Evolutionary conservation across 2,888 invertebrate genomes (phyloP), one percentile per base, ranked within the genome.

Genomic region (Eilema caniola): DNA sequence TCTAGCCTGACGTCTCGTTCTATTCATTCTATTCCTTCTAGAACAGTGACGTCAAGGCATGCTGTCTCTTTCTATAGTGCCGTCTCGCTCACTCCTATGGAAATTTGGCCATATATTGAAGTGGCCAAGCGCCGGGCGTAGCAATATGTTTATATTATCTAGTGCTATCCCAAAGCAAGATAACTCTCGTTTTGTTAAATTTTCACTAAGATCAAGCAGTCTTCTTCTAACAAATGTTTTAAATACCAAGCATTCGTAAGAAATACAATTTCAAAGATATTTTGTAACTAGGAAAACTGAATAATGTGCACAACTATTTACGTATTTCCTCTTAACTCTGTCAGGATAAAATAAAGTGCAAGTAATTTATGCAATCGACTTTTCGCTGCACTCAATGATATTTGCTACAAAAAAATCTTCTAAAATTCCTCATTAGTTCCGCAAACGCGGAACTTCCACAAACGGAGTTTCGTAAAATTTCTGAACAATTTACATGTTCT

Each of bases 401-500:
- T 31, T 25, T 59, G 14, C n/a, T 20, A n/a, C n/a, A 79, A 75
- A 81, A 66, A 66, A 62, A 69, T 64, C n/a, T 66, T 59, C 67
- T 28, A 67, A 74, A 75, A 73, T 71, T 77, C 66, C 66, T 66
- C 59, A 16, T 57, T 56, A 66, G 62, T 47, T 60, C 33, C 31
- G 57, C 62, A 61, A 69, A 53, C 60, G 47, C 62, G 63, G 68
- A 70, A n/a, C n/a, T n/a, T n/a, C n/a, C n/a, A n/a, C n/a, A n/a
- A n/a, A n/a, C n/a, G 69, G 71, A 73, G 66, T 77, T 80, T 69
- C 60, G 65, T 73, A 59, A 67, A 77, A 74, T 80, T 73, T 67
- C 75, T 82, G 70, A 74, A 73, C 73, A 70, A 75, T 80, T 80
- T 69, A 61, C 69, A 53, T 73, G 67, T 67, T 80, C 25, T 28